Base-by-base conservation (phyloP, 2,113 vertebrate species). In the Galbula dea region DNA sequence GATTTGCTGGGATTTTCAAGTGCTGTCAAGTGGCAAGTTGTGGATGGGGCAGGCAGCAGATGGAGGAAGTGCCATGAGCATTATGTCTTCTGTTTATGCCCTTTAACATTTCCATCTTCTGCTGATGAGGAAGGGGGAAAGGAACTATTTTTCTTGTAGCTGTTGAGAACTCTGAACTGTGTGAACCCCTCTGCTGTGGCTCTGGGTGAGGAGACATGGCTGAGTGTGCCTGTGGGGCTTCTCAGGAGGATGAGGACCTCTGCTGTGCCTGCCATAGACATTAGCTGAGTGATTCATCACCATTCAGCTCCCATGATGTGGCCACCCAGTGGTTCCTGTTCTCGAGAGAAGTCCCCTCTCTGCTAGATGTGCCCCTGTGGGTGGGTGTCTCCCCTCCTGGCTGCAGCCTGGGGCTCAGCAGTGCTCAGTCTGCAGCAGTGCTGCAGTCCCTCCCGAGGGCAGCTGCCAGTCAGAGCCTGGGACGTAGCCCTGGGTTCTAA, bases 221-320 rank as follows among this genome's bases (percentile, higher is more conserved):
- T 1, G 1, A 30, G 32, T 1, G n/a, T 0, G 5, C 5, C 66
- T 0, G 0, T 12, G 86, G 29, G 2, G 32, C 1, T 43, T 37
- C 48, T 20, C 0, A 29, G 65, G 61, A 41, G 41, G 63, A 23
- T 21, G 12, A 45, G 43, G 36, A n/a, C 6, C 48, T 48, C 59
- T 45, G 10, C 10, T 37, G 46, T 2, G 41, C 51, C 3, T 5
- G 27, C 45, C 19, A 26, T 3, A 0, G 45, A 0, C 36, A 32
- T 4, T 14, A 3, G 20, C 63, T 8, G 26, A 8, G 11, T 13
- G 63, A 13, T 43, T 43, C 59, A 7, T 55, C 13, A 10, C 41
- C 14, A 2, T 19, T n/a, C 66, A 27, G 19, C 74, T 94, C 41
- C 39, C 30, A 2, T 61, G 12, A 11, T 7, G 32, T 10, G 82